A percentile compares a stretch with the other conserved stretches of the same genome.
Conservation (phyloP, 2,113 vertebrate genomes). For the Girardinichthys multiradiatus region DNA sequence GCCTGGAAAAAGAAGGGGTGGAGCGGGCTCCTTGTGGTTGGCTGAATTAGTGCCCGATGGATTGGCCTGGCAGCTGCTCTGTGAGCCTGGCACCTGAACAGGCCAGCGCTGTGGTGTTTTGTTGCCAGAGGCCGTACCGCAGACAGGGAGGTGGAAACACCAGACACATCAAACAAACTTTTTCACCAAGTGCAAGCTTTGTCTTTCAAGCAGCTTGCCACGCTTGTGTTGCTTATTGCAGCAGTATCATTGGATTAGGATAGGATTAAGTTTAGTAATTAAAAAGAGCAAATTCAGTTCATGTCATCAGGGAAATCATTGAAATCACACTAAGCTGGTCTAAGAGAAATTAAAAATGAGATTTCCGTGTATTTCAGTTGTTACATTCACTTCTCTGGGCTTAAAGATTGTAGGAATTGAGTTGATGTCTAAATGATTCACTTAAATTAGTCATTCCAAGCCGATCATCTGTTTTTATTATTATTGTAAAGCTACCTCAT, state of each 20-base stretch:
- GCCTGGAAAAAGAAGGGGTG: slow-evolving; percentile 41
- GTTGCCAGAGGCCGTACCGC: slow-evolving; percentile 72
- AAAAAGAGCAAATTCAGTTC: slow-evolving; percentile 60
- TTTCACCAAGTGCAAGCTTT: slow-evolving; percentile 56
- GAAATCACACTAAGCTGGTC: slow-evolving; percentile 40
- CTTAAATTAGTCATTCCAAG: neutral
- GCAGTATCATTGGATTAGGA: slow-evolving; percentile 66
- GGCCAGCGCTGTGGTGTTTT: slow-evolving; percentile 56
- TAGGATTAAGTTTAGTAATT: slow-evolving; percentile 64
- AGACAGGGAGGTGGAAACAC: slow-evolving; percentile 46
- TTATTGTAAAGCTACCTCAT: neutral
- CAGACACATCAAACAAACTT: slow-evolving; percentile 53
- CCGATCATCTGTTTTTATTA: neutral
- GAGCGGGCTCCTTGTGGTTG: slow-evolving; percentile 68
- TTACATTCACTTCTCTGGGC: slow-evolving; percentile 10
- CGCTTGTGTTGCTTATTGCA: slow-evolving; percentile 52
- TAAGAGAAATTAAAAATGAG: slow-evolving; percentile 38
- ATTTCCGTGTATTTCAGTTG: slow-evolving; percentile 4
- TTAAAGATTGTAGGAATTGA: neutral
- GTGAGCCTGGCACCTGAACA: slow-evolving; percentile 68
- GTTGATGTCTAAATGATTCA: slow-evolving; percentile 20
- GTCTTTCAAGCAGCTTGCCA: slow-evolving; percentile 46
- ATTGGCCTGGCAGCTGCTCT: slow-evolving; percentile 74
- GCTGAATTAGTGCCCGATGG: slow-evolving; percentile 77
- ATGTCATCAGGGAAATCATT: slow-evolving; percentile 28